Evolutionary conservation across 2,888 invertebrate species (phyloP), one percentile per base, ranked within the genome.

Genomic region (Liodrosophila aerea): DNA sequence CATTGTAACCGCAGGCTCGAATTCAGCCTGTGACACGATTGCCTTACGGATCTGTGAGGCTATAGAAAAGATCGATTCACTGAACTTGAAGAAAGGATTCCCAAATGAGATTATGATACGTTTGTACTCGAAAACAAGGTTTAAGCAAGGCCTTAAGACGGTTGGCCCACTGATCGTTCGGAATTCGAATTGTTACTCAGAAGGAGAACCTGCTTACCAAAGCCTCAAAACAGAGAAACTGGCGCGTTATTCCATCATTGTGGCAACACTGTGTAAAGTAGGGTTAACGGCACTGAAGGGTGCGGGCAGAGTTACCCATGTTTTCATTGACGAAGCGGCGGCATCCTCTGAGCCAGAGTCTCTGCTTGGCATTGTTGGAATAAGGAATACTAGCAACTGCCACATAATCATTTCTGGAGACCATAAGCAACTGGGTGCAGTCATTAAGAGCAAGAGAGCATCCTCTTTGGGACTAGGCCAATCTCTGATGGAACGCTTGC

Each of bases 271-370:
- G 50, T 88, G 91, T 27, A 91, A 92, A n/a, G 91, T 92, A 22
- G 93, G 88, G 1, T 73, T 74, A 46, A 60, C 88, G 15, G 75
- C 92, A 9, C 91, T 92, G 15, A 92, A 70, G 0, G 53, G 64
- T 37, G 12, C 9, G 0, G 4, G 12, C 0, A 5, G 51, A 3
- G 46, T 69, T 87, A 91, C 92, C 0, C 94, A 95, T 82, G 90
- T 94, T 7, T 94, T 95, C 84, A 92, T 95, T 51, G 95, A 95
- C 85, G 95, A 95, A 90, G 94, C 94, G 29, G 95, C 94, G 0
- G 95, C 95, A 76, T 92, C 93, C 0, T 92, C 91, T 4, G 95
- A 95, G 87, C 93, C 94, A 0, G 94, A 94, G 87, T 90, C 92
- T 7, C 85, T 93, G 47, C 91, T 94, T 71, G 92, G 94, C 3